A percentile compares a stretch with the other conserved stretches of the same genome.
These are phyloP conservation scores for Acronicta psi DNA, from an alignment of 2,888 invertebrate genomes.

Conservation along the genomic window DNA sequence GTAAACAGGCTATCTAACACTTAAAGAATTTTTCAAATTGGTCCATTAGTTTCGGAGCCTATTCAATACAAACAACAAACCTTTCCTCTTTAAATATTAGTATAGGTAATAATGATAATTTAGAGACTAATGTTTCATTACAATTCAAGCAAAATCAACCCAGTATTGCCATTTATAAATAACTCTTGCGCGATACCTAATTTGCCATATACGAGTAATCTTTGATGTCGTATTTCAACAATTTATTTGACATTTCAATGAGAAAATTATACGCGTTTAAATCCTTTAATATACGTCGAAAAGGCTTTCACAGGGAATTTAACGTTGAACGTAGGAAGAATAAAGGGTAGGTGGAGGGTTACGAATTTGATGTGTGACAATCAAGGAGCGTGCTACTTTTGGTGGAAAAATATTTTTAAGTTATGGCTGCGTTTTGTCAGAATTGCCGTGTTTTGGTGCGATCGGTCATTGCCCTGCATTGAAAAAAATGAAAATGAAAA, in stretches of 20 bases:
- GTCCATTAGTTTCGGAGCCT: no score
- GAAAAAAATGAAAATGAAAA: no score
- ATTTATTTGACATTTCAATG: slow-evolving; percentile 42
- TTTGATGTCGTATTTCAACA: slow-evolving; percentile 35
- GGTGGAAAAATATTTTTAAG: not conserved
- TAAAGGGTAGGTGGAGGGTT: not conserved
- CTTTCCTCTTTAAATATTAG: no score
- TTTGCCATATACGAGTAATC: slow-evolving; percentile 24
- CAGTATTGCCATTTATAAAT: not conserved
- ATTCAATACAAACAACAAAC: no score
- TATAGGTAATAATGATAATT: no score
- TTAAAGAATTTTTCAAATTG: no score
- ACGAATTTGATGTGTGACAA: slow-evolving; percentile 21
- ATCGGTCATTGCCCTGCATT: no score
- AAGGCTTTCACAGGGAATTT: slow-evolving; percentile 43
- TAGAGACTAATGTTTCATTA: no score
- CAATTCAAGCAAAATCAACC: not conserved
- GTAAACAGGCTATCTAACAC: no score
- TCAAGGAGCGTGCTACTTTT: not conserved
- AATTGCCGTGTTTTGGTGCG: no score
- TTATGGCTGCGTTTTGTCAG: not conserved
- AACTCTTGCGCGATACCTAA: slow-evolving; percentile 1
- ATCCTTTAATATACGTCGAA: slow-evolving; percentile 29
- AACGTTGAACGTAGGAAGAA: slow-evolving; percentile 14
- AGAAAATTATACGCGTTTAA: slow-evolving; percentile 44